phyloP scores from a whole-genome alignment of 2,888 invertebrate species.

The Nephrotoma appendiculata region DNA sequence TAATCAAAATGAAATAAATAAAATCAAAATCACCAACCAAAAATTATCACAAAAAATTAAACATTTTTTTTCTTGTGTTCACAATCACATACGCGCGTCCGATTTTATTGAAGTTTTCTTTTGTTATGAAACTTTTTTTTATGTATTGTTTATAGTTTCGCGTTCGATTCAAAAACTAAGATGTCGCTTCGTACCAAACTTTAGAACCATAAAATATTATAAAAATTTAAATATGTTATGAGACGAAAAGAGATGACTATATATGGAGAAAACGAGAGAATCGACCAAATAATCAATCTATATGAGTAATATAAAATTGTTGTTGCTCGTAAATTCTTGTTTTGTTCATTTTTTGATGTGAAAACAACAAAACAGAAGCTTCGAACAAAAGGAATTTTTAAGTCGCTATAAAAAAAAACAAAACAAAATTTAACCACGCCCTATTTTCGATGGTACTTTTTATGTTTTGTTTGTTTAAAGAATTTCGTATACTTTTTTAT shows the following conservation, averaged over 20 bases:
- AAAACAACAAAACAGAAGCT: conserved; percentile 1
- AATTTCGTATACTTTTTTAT: background rate
- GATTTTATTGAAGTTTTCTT: conserved; percentile 1
- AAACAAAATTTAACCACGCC: background rate
- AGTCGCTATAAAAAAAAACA: background rate
- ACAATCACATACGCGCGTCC: background rate
- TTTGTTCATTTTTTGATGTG: background rate
- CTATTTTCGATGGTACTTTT: background rate
- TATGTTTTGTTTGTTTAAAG: conserved; percentile 1
- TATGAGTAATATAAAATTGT: background rate
- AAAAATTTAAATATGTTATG: background rate
- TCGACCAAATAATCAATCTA: background rate
- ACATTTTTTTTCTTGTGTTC: background rate
- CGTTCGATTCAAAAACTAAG: background rate
- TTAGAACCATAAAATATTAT: background rate
- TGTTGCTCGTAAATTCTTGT: background rate
- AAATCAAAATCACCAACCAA: background rate
- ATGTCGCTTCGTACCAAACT: background rate
- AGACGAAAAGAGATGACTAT: background rate
- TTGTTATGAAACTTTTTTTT: conserved; percentile 3
- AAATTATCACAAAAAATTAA: background rate
- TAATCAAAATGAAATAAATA: background rate
- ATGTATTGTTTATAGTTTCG: background rate
- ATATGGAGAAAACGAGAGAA: background rate
- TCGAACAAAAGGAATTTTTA: background rate